These are phyloP conservation scores for Macaria liturata DNA, from an alignment of 2,888 invertebrate species.

Conservation along the genomic window DNA sequence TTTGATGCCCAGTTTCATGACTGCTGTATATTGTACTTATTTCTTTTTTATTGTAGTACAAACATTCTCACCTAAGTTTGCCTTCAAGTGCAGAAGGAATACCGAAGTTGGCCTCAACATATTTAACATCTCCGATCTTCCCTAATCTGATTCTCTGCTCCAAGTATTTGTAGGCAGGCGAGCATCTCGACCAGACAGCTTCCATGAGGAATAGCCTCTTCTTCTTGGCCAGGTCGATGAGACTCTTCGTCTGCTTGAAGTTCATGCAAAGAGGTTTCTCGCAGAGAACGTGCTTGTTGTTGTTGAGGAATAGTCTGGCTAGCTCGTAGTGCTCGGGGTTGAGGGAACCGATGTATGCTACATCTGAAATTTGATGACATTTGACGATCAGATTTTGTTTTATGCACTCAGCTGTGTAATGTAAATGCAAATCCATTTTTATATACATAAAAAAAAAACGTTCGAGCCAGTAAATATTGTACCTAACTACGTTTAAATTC, in stretches of 20 bases:
- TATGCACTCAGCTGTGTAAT: too few relatives aligned
- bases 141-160: slow-evolving; percentile 86
- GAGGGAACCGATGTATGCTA: slow-evolving; percentile 92
- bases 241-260: slow-evolving; percentile 86
- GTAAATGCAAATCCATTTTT: too few relatives aligned
- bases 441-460: too few relatives aligned
- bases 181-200: slow-evolving; percentile 93
- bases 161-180: slow-evolving; percentile 89
- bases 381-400: not conserved
- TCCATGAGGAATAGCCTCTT: slow-evolving; percentile 93
- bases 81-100: slow-evolving; percentile 69
- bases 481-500: too few relatives aligned
- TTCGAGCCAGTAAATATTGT: too few relatives aligned
- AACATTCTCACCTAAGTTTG: slow-evolving; percentile 51
- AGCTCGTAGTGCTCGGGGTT: slow-evolving; percentile 89
- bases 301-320: slow-evolving; percentile 88
- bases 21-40: too few relatives aligned
- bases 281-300: slow-evolving; percentile 94
- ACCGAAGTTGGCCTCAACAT: slow-evolving; percentile 88
- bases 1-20: too few relatives aligned
- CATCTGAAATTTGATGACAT: slow-evolving; percentile 81
- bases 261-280: slow-evolving; percentile 96
- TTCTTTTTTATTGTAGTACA: too few relatives aligned
- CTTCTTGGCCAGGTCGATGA: slow-evolving; percentile 86
- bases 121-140: slow-evolving; percentile 87